Evolutionary conservation across 2,113 vertebrate species (phyloP).

Genomic region (Tragelaphus buxtoni): DNA sequence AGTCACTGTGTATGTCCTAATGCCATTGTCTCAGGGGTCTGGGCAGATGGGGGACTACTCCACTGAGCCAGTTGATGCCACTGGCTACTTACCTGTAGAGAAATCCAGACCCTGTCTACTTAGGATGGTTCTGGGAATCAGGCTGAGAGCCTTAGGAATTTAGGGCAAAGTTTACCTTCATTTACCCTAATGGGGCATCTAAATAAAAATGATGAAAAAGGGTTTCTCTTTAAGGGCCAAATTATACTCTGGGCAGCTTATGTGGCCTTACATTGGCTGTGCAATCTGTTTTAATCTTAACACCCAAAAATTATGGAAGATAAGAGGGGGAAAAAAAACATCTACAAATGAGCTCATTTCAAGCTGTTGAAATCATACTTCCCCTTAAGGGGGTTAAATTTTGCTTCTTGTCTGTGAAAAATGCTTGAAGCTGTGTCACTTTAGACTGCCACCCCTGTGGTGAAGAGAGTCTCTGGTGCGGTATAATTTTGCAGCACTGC

Average conservation of each 20-base stretch:
- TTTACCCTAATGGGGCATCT: background rate
- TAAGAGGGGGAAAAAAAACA: constrained; percentile 62
- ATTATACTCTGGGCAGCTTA: constrained; percentile 25
- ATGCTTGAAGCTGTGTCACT: constrained; percentile 89
- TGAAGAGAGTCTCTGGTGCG: constrained; percentile 87
- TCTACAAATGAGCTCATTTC: constrained; percentile 76
- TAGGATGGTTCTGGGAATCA: background rate
- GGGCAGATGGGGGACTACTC: background rate
- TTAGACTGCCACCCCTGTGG: constrained; percentile 87
- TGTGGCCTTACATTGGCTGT: background rate
- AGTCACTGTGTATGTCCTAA: background rate
- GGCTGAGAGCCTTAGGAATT: background rate
- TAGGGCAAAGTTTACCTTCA: background rate
- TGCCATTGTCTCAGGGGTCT: background rate
- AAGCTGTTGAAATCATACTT: constrained; percentile 79
- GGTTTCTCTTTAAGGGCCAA: constrained; percentile 57
- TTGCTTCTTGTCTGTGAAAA: constrained; percentile 90
- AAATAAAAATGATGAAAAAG: background rate
- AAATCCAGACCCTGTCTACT: background rate
- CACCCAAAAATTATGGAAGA: constrained; percentile 67
- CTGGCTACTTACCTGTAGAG: constrained; percentile 72
- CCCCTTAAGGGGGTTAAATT: constrained; percentile 79
- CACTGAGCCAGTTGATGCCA: background rate
- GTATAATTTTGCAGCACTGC: constrained; percentile 81
- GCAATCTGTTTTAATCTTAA: constrained; percentile 71